Evolutionary conservation across 2,113 vertebrate species (phyloP).

Genomic region (Turdus rufiventris): DNA sequence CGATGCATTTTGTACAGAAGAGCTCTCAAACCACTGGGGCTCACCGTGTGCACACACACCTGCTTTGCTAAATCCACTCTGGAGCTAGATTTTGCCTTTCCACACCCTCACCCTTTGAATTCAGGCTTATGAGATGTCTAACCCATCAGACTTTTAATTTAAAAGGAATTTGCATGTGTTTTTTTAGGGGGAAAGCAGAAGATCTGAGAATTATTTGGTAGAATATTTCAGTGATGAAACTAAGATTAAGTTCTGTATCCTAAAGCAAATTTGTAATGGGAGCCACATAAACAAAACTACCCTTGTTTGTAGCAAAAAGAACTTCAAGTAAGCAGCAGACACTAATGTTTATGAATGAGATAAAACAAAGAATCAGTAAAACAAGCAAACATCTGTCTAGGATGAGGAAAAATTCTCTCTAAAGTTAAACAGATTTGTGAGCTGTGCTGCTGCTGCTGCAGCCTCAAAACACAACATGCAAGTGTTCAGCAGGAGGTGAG

Average conservation of each 20-base stretch:
- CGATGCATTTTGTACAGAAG: neutral
- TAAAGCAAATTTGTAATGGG: neutral
- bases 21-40: neutral
- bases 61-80: neutral
- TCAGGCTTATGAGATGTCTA: neutral
- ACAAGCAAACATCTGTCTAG: neutral
- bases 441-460: neutral
- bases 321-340: neutral
- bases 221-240: neutral
- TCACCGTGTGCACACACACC: fast-evolving
- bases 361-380: neutral
- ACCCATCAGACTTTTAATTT: neutral
- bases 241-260: neutral
- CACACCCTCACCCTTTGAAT: neutral
- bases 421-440: neutral
- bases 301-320: neutral
- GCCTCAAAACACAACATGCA: neutral
- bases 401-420: neutral
- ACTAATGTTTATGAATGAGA: neutral
- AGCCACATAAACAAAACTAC: neutral
- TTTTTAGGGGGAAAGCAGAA: neutral
- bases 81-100: neutral
- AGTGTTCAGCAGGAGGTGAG: neutral
- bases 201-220: neutral
- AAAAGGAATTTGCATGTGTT: neutral